phyloP scores from a whole-genome alignment of 2,113 vertebrate species.

The Macquaria australasica region DNA sequence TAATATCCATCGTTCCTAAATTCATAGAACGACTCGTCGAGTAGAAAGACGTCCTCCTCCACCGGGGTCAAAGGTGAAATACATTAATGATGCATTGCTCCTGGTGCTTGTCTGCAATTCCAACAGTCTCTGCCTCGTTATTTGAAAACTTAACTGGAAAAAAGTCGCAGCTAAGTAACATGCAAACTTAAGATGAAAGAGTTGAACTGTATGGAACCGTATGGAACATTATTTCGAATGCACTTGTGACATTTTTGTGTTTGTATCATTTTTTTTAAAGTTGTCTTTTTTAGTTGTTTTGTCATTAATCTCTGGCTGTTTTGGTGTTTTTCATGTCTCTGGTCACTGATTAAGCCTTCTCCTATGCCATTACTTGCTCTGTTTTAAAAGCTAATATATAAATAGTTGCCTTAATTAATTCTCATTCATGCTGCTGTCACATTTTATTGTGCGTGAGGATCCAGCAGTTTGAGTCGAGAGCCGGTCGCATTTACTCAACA shows the following conservation, averaged over 20 bases:
- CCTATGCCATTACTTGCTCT: neutral
- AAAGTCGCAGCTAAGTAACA: neutral
- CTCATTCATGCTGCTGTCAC: slow-evolving; percentile 21
- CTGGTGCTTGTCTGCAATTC: slow-evolving; percentile 1
- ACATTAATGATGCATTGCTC: slow-evolving; percentile 9
- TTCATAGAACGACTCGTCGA: neutral
- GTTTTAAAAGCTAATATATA: slow-evolving; percentile 17
- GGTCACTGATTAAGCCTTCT: neutral
- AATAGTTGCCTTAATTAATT: slow-evolving; percentile 39
- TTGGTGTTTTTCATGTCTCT: neutral
- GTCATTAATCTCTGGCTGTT: neutral
- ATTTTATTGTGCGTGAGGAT: slow-evolving; percentile 36
- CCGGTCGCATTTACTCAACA: slow-evolving; percentile 41
- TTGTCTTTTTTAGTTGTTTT: neutral
- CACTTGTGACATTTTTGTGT: neutral
- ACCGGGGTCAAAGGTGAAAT: slow-evolving; percentile 33
- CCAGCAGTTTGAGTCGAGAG: slow-evolving; percentile 33
- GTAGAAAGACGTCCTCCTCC: neutral
- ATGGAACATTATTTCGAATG: neutral
- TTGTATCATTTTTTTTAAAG: neutral
- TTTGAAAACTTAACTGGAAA: neutral
- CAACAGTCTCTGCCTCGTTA: slow-evolving; percentile 16
- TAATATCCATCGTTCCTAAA: neutral
- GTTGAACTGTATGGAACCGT: neutral
- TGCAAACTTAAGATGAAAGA: neutral